These are phyloP conservation scores for Sebastiscus tertius DNA, from an alignment of 2,797 vertebrate genomes.

Conservation along the genomic window DNA sequence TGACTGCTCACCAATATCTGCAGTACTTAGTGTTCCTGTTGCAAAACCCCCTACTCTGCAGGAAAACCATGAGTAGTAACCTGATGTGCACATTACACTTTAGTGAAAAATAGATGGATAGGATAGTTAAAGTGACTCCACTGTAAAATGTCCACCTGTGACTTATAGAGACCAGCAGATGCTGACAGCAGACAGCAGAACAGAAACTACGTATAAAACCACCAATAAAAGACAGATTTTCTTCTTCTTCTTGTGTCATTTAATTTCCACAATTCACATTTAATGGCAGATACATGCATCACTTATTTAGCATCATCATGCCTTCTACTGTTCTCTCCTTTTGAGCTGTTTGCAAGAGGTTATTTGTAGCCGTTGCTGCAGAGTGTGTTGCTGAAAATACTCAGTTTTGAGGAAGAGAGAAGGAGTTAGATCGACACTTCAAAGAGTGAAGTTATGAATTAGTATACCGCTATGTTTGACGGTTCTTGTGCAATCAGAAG, in stretches of 20 bases:
- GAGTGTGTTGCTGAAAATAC: neutral
- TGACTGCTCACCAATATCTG: neutral
- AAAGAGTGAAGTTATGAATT: slow-evolving; percentile 13
- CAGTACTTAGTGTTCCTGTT: neutral
- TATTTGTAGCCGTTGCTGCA: neutral
- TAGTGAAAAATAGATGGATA: neutral
- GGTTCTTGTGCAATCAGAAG: neutral
- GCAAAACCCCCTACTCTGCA: neutral
- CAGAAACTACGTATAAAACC: neutral
- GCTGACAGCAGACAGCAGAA: neutral
- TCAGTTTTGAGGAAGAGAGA: neutral
- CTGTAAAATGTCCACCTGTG: neutral
- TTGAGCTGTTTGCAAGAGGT: neutral
- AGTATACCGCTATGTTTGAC: neutral
- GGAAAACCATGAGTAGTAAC: neutral
- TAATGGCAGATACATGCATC: neutral
- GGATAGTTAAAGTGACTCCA: neutral
- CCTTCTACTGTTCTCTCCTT: neutral
- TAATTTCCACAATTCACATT: slow-evolving; percentile 6
- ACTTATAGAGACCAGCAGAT: neutral
- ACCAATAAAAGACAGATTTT: neutral
- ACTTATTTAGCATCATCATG: neutral
- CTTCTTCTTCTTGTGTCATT: neutral
- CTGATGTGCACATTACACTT: neutral
- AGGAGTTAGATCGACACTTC: slow-evolving; percentile 14